phyloP scores from a whole-genome alignment of 2,888 invertebrate species.

The Eueremaeus valkanovi region DNA sequence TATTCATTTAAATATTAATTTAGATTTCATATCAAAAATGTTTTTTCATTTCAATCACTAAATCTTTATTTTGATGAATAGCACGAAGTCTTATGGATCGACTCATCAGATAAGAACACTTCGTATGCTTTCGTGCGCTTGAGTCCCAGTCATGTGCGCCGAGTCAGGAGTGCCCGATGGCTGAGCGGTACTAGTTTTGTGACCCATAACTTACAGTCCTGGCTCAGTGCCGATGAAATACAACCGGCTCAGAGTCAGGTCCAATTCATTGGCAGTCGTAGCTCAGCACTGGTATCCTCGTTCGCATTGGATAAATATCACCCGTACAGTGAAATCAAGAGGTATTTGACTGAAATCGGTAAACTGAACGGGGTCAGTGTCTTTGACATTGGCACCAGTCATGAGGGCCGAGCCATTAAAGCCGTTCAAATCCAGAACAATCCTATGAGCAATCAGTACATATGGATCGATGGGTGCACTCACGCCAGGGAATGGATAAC shows the following conservation, averaged over 20 bases:
- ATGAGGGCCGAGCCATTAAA: conserved; percentile 43
- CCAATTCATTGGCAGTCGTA: background rate
- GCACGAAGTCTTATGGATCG: conserved; percentile 39
- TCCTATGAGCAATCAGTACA: conserved; percentile 38
- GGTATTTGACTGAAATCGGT: conserved; percentile 40
- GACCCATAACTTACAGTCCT: conserved; percentile 42
- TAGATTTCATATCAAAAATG: background rate
- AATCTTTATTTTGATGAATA: background rate
- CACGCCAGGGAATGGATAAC: conserved; percentile 47
- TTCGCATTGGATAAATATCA: conserved; percentile 43
- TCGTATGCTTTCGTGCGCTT: conserved; percentile 38
- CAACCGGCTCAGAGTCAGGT: background rate
- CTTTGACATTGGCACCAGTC: conserved; percentile 42
- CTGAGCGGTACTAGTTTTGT: conserved; percentile 19
- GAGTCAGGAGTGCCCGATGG: conserved; percentile 16
- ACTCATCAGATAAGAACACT: conserved; percentile 8
- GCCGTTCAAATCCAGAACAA: conserved; percentile 43
- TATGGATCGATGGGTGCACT: conserved; percentile 45
- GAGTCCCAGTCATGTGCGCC: conserved; percentile 8
- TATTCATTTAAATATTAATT: too few species aligned
- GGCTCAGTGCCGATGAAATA: conserved; percentile 36
- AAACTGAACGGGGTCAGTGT: conserved; percentile 32
- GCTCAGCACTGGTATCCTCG: conserved; percentile 30
- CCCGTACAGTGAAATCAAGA: conserved; percentile 41
- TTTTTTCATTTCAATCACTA: background rate